Evolutionary conservation across 2,888 invertebrate genomes (phyloP), one percentile per base, ranked within the genome.

Genomic region (Hermodice carunculata): DNA sequence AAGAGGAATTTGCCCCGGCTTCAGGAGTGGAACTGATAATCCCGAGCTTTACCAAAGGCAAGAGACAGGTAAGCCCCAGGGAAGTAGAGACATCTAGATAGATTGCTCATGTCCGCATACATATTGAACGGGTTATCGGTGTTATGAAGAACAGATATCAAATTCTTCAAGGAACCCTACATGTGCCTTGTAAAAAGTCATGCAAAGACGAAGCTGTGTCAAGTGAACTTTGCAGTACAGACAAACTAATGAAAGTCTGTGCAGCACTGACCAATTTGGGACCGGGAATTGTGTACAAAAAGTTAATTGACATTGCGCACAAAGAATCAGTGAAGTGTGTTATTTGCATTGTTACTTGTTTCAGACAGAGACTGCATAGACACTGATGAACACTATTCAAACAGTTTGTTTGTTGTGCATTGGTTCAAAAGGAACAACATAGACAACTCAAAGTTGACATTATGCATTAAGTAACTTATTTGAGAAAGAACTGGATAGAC

Each of bases 51-150:
- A 68, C 62, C n/a, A 66, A 61, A 32, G 71, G 67, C 4, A 69
- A 70, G 40, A 58, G 52, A 14, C 73, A 75, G 46, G 43, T 74
- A 26, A 49, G 61, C 22, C 70, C 70, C n/a, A 28, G 43, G 22
- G 71, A 74, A 11, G 57, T 72, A 11, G 72, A 75, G 44, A 58
- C 14, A n/a, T 67, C 70, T 3, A 19, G 68, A 24, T 59, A 66
- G 42, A 67, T 72, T 4, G 49, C 48, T 3, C 44, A 34, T 37
- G 67, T 71, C 3, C 32, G 71, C 26, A 75, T 74, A 6, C 74
- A 72, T 56, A 61, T 72, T 26, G 72, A 71, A 51, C 14, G 72
- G 24, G 69, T 71, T 1, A 75, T 72, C 14, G 70, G 74, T 31
- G 43, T 68, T 3, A 46, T 75, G 22, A 75, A 75, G 29, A 66